A percentile compares a stretch with the other conserved stretches of the same genome.
phyloP scores from a whole-genome alignment of 2,113 vertebrate genomes.

The Nerophis ophidion region DNA sequence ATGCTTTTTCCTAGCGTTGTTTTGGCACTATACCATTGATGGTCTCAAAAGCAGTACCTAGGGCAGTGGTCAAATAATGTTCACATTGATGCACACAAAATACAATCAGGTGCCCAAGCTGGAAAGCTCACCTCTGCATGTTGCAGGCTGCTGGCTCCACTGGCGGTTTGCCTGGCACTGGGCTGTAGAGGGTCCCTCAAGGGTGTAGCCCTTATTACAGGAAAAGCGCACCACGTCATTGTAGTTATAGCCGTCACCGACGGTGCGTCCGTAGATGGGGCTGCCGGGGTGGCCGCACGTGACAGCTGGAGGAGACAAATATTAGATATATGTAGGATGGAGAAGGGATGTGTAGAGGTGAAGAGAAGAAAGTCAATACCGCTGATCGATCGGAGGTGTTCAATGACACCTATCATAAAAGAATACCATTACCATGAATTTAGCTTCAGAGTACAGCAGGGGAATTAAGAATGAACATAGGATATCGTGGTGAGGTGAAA shows the following conservation, averaged over 20 bases:
- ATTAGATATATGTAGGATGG: background rate
- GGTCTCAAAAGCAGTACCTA: background rate
- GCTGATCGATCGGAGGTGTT: slow-evolving; percentile 30
- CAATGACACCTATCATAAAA: slow-evolving; percentile 35
- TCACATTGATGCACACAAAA: slow-evolving; percentile 4
- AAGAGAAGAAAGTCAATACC: background rate
- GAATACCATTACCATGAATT: slow-evolving; percentile 54
- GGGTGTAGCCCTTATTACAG: slow-evolving; percentile 90
- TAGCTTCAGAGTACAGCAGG: slow-evolving; percentile 33
- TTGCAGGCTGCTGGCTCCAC: slow-evolving; percentile 90
- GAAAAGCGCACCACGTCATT: slow-evolving; percentile 90
- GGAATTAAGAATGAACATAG: slow-evolving; percentile 23
- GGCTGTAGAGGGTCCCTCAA: slow-evolving; percentile 90
- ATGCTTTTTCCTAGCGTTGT: background rate
- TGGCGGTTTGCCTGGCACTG: slow-evolving; percentile 92
- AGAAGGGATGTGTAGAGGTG: background rate
- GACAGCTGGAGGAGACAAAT: slow-evolving; percentile 72
- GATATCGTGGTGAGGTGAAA: slow-evolving; percentile 10
- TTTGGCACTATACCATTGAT: slow-evolving; percentile 7
- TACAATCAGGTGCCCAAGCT: slow-evolving; percentile 11
- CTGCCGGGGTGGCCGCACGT: slow-evolving; percentile 96
- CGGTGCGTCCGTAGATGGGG: slow-evolving; percentile 92
- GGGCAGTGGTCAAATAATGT: background rate
- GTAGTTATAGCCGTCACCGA: slow-evolving; percentile 92
- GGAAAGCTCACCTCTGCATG: slow-evolving; percentile 83